Evolutionary conservation across 2,113 vertebrate genomes (phyloP).

Genomic region (Sorex araneus): DNA sequence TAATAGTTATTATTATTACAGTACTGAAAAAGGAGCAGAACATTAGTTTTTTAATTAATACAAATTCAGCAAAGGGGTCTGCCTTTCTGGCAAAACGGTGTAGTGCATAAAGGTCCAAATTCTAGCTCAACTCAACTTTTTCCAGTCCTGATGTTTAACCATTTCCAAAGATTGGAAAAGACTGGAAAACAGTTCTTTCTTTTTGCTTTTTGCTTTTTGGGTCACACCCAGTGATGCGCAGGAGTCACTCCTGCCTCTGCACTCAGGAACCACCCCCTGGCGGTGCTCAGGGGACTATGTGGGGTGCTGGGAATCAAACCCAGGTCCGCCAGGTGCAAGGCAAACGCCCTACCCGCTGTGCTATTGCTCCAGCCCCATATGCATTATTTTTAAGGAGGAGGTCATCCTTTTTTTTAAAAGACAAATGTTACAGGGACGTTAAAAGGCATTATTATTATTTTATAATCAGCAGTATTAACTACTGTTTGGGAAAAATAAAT

Average conservation of each 20-base stretch:
- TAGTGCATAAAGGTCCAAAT: not conserved
- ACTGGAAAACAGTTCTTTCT: conserved; percentile 16
- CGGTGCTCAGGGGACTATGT: no score
- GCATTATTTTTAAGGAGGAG: no score
- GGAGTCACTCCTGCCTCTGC: no score
- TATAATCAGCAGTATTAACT: not conserved
- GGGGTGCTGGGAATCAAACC: no score
- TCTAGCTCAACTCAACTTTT: not conserved
- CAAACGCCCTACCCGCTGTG: no score
- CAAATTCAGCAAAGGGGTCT: not conserved
- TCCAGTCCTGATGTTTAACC: not conserved
- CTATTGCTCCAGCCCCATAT: no score
- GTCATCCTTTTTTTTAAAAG: not conserved
- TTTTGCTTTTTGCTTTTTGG: no score
- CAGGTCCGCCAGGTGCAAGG: no score
- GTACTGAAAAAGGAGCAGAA: not conserved
- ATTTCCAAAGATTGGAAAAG: not conserved
- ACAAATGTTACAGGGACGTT: not conserved
- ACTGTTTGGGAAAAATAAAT: not conserved
- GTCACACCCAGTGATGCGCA: no score
- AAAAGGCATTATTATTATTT: not conserved
- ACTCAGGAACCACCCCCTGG: no score
- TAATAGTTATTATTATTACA: not conserved
- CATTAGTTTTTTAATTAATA: conserved; percentile 10
- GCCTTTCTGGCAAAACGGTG: not conserved